Evolutionary conservation across 2,113 vertebrate genomes (phyloP).

Genomic region (Microtus montanus): DNA sequence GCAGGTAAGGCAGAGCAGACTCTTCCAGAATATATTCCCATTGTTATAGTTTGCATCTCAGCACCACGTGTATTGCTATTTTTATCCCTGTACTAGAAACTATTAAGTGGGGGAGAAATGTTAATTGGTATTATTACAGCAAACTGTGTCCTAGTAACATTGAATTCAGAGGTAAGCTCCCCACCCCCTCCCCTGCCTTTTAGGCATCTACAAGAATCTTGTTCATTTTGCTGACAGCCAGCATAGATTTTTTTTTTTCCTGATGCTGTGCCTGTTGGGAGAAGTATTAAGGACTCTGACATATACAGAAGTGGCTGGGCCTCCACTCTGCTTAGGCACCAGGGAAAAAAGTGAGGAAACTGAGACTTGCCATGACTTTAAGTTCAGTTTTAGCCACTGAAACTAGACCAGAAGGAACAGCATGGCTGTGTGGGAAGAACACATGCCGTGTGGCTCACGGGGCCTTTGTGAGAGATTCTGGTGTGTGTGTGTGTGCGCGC

Average conservation of each 20-base stretch:
- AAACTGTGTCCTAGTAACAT: conserved; percentile 81
- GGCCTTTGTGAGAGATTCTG: conserved; percentile 50
- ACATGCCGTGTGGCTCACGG: background rate
- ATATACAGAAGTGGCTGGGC: background rate
- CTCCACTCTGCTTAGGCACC: background rate
- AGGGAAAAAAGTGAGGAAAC: background rate
- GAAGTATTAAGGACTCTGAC: conserved; percentile 64
- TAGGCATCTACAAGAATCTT: conserved; percentile 63
- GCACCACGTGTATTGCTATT: conserved; percentile 74
- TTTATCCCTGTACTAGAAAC: conserved; percentile 81
- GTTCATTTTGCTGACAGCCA: conserved; percentile 74
- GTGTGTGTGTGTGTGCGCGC: background rate
- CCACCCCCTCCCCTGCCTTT: conserved; percentile 68
- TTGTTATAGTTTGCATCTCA: conserved; percentile 66
- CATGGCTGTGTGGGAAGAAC: background rate
- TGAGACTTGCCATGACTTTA: background rate
- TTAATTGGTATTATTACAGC: conserved; percentile 85
- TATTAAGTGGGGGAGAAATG: conserved; percentile 81
- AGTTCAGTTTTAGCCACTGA: conserved; percentile 18
- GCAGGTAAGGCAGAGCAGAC: background rate
- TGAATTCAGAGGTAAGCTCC: conserved; percentile 75
- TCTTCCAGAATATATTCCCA: conserved; percentile 39
- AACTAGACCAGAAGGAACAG: background rate
- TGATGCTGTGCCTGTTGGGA: background rate
- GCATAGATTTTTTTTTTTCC: conserved; percentile 76